Base-by-base conservation (phyloP, 1,140 invertebrate genomes). In the Rhagoletis pomonella region DNA sequence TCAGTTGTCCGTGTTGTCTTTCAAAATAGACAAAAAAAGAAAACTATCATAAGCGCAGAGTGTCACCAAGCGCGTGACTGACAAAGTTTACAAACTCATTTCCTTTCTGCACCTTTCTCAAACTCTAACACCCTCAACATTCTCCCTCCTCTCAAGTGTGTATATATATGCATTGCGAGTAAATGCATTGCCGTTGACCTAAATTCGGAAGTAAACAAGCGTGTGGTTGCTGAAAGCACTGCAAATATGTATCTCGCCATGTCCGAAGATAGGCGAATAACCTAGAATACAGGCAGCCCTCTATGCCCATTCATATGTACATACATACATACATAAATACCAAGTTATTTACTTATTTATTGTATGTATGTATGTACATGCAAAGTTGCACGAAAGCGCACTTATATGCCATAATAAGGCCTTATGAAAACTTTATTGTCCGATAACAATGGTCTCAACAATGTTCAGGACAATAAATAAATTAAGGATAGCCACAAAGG, bases 371-470 rank as follows among this genome's bases (percentile, higher is more conserved):
- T 2, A 39, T 65, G 29, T 3, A 12, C 7, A 1, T 55, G 1
- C 5, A 10, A 7, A 47, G 67, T 5, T 39, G 14, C 12, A 44
- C 67, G 42, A 42, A 73, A 5, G 42, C 67, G 14, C 14, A 44
- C 67, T 73, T 73, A 39, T 73, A 39, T 73, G 67, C 12, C 67
- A 47, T 73, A 73, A 73, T 73, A 39, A 73, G 67, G 44, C 42
- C 42, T 73, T 44, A 73, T 73, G 67, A 73, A 73, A 73, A 73
- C 42, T 73, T 73, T 73, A 73, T 39, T 73, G 67, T 44, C 67
- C 67, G 67, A 73, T 73, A 73, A 73, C 67, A 73, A 73, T 73
- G 67, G 67, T 39, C 7, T 39, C 60, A 73, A 73, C 67, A 73
- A 44, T 17, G 67, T 73, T 47, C 67, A 73, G 39, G 39, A 73